phyloP scores from a whole-genome alignment of 2,888 invertebrate species.

The Diarsia rubi region DNA sequence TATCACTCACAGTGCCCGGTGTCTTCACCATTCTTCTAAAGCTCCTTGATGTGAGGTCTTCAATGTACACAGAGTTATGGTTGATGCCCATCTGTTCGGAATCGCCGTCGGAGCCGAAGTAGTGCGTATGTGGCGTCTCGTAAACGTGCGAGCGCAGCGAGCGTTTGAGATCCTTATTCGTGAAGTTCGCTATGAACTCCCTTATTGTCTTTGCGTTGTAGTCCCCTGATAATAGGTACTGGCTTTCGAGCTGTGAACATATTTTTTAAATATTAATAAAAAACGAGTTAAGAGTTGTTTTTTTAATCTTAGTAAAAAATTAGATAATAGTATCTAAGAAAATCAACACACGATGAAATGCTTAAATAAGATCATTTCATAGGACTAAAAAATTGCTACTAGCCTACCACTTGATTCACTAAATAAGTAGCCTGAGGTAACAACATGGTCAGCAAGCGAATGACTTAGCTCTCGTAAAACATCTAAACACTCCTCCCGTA shows the following conservation, averaged over 20 bases:
- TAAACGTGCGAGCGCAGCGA: conserved; percentile 82
- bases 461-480: not conserved
- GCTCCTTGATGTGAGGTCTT: conserved; percentile 92
- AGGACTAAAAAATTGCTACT: not conserved
- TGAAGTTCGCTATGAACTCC: conserved; percentile 90
- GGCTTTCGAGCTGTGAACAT: conserved; percentile 92
- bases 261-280: not conserved
- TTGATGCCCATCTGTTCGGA: conserved; percentile 66
- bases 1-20: conserved; percentile 89
- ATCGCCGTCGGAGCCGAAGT: conserved; percentile 78
- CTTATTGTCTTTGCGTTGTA: conserved; percentile 87
- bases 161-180: conserved; percentile 80
- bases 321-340: not conserved
- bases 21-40: conserved; percentile 92
- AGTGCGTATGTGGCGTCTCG: conserved; percentile 84
- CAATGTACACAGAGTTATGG: conserved; percentile 87
- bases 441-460: not conserved
- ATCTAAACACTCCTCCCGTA: not conserved
- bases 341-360: not conserved
- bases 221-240: conserved; percentile 91
- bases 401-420: not conserved
- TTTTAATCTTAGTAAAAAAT: no score
- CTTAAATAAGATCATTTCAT: not conserved
- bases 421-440: not conserved
- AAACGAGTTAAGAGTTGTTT: not conserved